A percentile compares a stretch with the other conserved stretches of the same genome.
Conservation (phyloP, 1,140 invertebrate species). For the Dreissena polymorpha region DNA sequence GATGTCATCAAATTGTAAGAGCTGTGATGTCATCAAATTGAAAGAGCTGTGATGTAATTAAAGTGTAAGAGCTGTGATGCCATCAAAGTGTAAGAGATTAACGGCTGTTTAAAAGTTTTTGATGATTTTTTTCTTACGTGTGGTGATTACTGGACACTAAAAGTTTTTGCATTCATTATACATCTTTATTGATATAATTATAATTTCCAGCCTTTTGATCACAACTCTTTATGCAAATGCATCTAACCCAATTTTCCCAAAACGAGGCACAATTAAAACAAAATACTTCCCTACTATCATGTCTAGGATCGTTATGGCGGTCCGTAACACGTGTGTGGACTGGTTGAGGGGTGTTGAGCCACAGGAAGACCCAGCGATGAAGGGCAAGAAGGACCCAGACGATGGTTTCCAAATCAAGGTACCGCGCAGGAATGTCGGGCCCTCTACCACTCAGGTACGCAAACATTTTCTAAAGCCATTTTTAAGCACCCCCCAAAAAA, state of each 20-base stretch:
- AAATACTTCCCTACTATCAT: too few species aligned
- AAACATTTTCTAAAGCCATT: too few species aligned
- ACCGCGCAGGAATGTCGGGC: conserved; percentile 94
- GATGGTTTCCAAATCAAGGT: conserved; percentile 95
- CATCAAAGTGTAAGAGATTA: conserved; percentile 87
- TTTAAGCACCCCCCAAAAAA: too few species aligned
- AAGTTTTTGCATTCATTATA: too few species aligned
- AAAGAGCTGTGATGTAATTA: conserved; percentile 89
- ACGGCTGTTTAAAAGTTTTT: too few species aligned
- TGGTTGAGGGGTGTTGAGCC: conserved; percentile 96
- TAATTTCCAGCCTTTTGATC: too few species aligned
- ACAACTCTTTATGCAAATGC: too few species aligned
- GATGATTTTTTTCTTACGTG: too few species aligned
- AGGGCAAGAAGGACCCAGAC: conserved; percentile 97
- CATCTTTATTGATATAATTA: too few species aligned
- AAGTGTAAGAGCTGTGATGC: conserved; percentile 89
- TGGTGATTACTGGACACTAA: too few species aligned
- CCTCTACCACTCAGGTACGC: conserved; percentile 81
- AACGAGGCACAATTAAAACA: too few species aligned
- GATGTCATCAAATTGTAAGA: conserved; percentile 93
- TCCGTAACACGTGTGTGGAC: conserved; percentile 97
- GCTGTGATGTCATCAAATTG: conserved; percentile 92
- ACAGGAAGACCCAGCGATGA: conserved; percentile 94
- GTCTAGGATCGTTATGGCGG: conserved; percentile 93
- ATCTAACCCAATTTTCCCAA: too few species aligned